A percentile compares a stretch with the other conserved stretches of the same genome.
Conservation (phyloP, 2,113 vertebrate genomes). For the Benitochromis conjunctus region DNA sequence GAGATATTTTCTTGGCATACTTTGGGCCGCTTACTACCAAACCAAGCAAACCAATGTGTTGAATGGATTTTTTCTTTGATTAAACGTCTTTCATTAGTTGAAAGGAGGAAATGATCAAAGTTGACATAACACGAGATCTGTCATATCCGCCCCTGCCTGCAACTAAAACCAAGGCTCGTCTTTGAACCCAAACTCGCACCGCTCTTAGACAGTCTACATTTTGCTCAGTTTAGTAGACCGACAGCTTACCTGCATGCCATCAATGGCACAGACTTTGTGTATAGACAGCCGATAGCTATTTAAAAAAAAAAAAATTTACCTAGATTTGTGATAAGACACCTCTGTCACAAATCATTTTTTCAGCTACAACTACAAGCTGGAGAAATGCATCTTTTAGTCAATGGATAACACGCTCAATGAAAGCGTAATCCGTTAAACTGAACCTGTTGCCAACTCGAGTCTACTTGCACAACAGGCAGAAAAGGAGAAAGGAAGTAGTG, state of each 20-base stretch:
- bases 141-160: neutral
- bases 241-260: neutral
- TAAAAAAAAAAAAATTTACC: neutral
- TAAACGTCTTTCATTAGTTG: neutral
- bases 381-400: neutral
- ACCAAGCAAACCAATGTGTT: neutral
- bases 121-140: neutral
- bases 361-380: neutral
- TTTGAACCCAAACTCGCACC: neutral
- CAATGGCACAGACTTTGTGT: slow-evolving; percentile 6
- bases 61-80: neutral
- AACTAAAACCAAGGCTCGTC: neutral
- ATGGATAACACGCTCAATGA: neutral
- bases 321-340: neutral
- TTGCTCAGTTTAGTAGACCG: neutral
- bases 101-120: neutral
- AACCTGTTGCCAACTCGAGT: neutral
- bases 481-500: neutral
- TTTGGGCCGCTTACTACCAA: neutral
- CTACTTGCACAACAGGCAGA: neutral
- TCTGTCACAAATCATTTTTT: slow-evolving; percentile 1
- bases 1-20: neutral
- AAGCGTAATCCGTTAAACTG: neutral
- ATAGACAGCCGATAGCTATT: neutral
- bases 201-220: neutral